A percentile compares a stretch with the other conserved stretches of the same genome.
These are phyloP conservation scores for Eilema sororculum DNA, from an alignment of 2,888 invertebrate genomes.

Conservation along the genomic window DNA sequence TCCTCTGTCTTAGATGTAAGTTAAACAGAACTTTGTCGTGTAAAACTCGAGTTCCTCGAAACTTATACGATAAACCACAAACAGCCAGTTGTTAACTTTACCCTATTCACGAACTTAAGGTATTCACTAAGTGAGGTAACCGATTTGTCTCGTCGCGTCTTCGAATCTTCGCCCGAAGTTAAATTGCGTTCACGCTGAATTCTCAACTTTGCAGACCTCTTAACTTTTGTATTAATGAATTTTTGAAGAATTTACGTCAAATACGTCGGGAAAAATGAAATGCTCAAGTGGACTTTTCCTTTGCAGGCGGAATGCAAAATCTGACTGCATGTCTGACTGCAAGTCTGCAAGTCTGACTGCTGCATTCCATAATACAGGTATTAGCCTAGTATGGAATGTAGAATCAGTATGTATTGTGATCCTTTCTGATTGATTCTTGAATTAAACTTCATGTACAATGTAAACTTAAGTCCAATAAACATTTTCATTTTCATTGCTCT, in stretches of 20 bases:
- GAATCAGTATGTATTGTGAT: too few relatives aligned
- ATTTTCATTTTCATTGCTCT: too few relatives aligned
- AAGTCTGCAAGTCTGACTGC: too few relatives aligned
- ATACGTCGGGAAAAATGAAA: too few relatives aligned
- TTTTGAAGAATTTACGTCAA: background rate
- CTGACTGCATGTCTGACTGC: too few relatives aligned
- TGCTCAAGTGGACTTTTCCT: too few relatives aligned
- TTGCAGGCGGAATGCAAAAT: too few relatives aligned
- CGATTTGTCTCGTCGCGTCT: slow-evolving; percentile 10
- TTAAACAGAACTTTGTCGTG: background rate
- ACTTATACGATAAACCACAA: slow-evolving; percentile 3
- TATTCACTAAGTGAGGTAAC: background rate
- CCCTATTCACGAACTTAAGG: slow-evolving; percentile 1
- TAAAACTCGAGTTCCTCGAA: background rate
- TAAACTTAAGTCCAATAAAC: too few relatives aligned
- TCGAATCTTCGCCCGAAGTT: slow-evolving; percentile 1
- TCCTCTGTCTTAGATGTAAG: background rate
- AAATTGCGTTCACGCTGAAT: background rate
- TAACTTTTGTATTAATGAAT: background rate
- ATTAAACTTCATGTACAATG: too few relatives aligned
- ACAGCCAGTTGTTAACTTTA: background rate
- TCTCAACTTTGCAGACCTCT: background rate
- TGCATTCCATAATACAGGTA: too few relatives aligned
- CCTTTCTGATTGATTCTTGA: too few relatives aligned
- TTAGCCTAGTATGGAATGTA: too few relatives aligned